Evolutionary conservation across 2,888 invertebrate species (phyloP).

Genomic region (Pharmacophagus antenor): DNA sequence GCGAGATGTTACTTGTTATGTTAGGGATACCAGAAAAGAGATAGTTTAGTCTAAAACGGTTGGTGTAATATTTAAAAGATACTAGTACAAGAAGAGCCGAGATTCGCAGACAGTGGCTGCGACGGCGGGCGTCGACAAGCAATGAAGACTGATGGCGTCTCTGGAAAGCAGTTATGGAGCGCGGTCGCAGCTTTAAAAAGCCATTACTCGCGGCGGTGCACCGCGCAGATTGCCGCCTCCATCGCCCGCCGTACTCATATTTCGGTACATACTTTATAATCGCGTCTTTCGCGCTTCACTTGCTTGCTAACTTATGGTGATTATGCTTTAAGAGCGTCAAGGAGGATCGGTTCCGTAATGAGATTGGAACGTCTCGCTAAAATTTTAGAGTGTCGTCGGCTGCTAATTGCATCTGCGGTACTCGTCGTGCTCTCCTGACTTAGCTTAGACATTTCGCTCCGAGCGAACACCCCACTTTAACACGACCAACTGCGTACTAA

Average conservation of each 20-base stretch:
- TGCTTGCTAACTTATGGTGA: slow-evolving; percentile 79
- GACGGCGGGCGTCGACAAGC: slow-evolving; percentile 77
- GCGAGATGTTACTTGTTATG: too few species aligned
- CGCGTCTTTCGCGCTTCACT: slow-evolving; percentile 79
- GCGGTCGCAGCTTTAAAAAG: slow-evolving; percentile 81
- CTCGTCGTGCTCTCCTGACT: slow-evolving; percentile 39
- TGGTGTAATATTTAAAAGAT: slow-evolving; percentile 37
- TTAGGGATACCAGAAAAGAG: slow-evolving; percentile 29
- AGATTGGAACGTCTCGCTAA: slow-evolving; percentile 78
- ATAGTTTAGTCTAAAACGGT: slow-evolving; percentile 21
- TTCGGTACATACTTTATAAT: slow-evolving; percentile 79
- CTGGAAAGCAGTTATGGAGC: slow-evolving; percentile 79
- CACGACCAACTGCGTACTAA: slow-evolving; percentile 11
- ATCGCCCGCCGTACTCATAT: slow-evolving; percentile 63
- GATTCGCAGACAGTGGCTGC: slow-evolving; percentile 63
- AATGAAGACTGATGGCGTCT: slow-evolving; percentile 81
- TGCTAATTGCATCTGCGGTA: slow-evolving; percentile 75
- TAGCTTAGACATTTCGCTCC: slow-evolving; percentile 28
- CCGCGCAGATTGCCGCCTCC: slow-evolving; percentile 69
- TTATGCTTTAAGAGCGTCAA: slow-evolving; percentile 79
- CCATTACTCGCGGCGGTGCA: slow-evolving; percentile 78
- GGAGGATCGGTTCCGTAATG: slow-evolving; percentile 78
- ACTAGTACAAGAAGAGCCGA: slow-evolving; percentile 62
- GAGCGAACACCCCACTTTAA: slow-evolving; percentile 5
- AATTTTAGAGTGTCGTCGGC: slow-evolving; percentile 77